These are phyloP conservation scores for Macrophya annulata DNA, from an alignment of 2,888 invertebrate species.

Conservation along the genomic window DNA sequence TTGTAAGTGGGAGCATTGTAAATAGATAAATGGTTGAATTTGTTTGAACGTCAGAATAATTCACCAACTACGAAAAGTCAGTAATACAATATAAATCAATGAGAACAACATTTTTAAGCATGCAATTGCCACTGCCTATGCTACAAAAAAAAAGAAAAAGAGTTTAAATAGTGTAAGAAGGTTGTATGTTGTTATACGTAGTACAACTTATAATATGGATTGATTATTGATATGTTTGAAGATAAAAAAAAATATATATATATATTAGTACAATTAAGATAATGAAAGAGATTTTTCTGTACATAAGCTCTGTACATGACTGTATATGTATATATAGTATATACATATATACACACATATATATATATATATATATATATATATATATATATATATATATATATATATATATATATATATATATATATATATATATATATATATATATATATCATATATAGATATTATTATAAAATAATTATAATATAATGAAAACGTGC, in stretches of 20 bases:
- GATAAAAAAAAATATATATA: slow-evolving; percentile 51
- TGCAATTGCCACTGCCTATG: slow-evolving; percentile 72
- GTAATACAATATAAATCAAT: slow-evolving; percentile 14
- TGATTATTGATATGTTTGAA: slow-evolving; percentile 62
- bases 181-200: slow-evolving; percentile 63
- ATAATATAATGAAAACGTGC: slow-evolving; percentile 63
- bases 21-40: slow-evolving; percentile 64
- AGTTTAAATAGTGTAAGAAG: slow-evolving; percentile 63
- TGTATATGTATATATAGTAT: slow-evolving; percentile 62
- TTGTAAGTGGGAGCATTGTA: slow-evolving; percentile 72
- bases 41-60: slow-evolving; percentile 57
- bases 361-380: slow-evolving; percentile 48
- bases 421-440: slow-evolving; percentile 62
- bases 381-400: slow-evolving; percentile 62
- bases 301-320: slow-evolving; percentile 64
- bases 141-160: slow-evolving; percentile 62
- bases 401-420: slow-evolving; percentile 66
- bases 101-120: slow-evolving; percentile 61
- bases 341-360: slow-evolving; percentile 61
- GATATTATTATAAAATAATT: slow-evolving; percentile 65
- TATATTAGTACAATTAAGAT: slow-evolving; percentile 46
- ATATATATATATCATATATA: slow-evolving; percentile 63
- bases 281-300: slow-evolving; percentile 58
- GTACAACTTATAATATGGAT: slow-evolving; percentile 61
- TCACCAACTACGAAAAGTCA: slow-evolving; percentile 22